A percentile compares a stretch with the other conserved stretches of the same genome.
phyloP scores from a whole-genome alignment of 2,888 invertebrate genomes.

The Acanthosepion pharaonis region DNA sequence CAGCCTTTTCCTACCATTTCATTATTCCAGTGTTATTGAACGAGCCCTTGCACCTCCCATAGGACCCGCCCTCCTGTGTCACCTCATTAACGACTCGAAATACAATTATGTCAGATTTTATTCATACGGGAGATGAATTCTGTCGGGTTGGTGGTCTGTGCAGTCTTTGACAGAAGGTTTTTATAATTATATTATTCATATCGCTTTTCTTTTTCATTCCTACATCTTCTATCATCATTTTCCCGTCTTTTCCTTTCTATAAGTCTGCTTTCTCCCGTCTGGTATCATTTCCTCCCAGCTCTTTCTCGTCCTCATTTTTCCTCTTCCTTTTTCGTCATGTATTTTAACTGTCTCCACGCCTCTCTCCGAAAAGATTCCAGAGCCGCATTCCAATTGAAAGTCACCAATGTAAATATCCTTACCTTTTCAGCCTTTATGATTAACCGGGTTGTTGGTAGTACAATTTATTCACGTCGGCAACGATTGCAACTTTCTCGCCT shows the following conservation, averaged over 20 bases:
- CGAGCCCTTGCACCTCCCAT: not conserved
- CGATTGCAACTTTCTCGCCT: no score
- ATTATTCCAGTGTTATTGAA: not conserved
- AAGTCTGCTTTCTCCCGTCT: no score
- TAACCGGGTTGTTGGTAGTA: no score
- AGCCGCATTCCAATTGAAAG: no score
- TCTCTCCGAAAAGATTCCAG: no score
- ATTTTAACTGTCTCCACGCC: no score
- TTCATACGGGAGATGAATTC: constrained; percentile 16
- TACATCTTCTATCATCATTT: not conserved
- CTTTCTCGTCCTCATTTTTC: no score
- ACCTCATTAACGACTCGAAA: not conserved
- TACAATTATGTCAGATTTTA: constrained; percentile 33
- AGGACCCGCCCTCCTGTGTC: not conserved
- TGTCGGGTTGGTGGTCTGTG: not conserved
- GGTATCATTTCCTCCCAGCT: no score
- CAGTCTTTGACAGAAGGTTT: not conserved
- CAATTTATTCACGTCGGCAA: no score
- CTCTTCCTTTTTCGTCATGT: no score
- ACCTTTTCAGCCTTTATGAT: no score
- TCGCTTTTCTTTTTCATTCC: not conserved
- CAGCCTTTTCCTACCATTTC: not conserved
- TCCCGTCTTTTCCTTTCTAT: not conserved
- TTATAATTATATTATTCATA: not conserved
- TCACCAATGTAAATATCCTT: no score